Evolutionary conservation across 1,140 invertebrate species (phyloP), one percentile per base, ranked within the genome.

Genomic region (Meloidogyne floridensis): DNA sequence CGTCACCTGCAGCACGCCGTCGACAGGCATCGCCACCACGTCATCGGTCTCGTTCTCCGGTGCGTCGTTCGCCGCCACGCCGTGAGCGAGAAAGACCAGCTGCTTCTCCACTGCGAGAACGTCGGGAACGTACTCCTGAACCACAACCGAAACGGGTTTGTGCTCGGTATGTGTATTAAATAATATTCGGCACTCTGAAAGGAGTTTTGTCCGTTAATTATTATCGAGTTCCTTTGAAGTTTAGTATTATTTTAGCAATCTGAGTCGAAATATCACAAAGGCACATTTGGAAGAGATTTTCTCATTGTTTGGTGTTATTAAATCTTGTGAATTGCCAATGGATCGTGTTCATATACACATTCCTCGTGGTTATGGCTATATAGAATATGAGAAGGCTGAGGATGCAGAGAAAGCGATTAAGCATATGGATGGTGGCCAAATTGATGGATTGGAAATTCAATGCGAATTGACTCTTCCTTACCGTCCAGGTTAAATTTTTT

Each of bases 351-450:
- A 98, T 91, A 93, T 93, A 0, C 93, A 95, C 89, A 92, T 95
- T 84, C 94, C 94, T 42, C 92, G 94, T 47, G 95, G 96, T 15
- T 95, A 95, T 92, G 95, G 95, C 8, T 98, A 98, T 90, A 94
- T 99, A 8, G 96, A 98, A 87, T 99, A 94, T 91, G 94, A 93
- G 84, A 96, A 93, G 81, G 91, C 95, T 1, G 96, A 98, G 87
- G 96, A 98, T 91, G 96, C 96, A 54, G 96, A 98, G 91, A 96
- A 96, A 92, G 97, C 97, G 0, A 95, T 98, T 93, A 98, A 98
- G 91, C 95, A 98, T 87, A 98, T 98, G 97, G 96, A 99, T 92
- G 97, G 97, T 90, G 97, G 95, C 93, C 92, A 88, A 86, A 84
- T 87, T 47, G 87, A 89, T 81, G 89, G 86, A 18, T 72, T 83